Conservation (phyloP, 2,888 invertebrate species). For the Trissolcus brochymenae region DNA sequence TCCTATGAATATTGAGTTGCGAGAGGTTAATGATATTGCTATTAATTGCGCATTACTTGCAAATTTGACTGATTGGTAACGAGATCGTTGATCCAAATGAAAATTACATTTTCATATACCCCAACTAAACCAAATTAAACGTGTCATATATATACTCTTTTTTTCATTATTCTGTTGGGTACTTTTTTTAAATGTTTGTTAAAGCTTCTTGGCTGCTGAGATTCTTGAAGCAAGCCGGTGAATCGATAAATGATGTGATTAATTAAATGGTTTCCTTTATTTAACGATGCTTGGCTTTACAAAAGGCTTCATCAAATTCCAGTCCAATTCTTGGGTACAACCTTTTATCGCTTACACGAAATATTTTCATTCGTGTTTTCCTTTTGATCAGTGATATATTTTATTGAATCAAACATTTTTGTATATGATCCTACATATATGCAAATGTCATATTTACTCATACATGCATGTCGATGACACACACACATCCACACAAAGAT, state of each 20-base stretch:
- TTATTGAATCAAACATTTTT: background rate
- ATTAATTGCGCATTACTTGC: slow-evolving; percentile 66
- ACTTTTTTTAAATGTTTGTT: slow-evolving; percentile 12
- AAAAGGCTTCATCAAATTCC: slow-evolving; percentile 55
- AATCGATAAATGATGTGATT: slow-evolving; percentile 52
- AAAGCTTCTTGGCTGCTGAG: slow-evolving; percentile 22
- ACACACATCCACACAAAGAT: slow-evolving; percentile 31
- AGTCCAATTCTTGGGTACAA: slow-evolving; percentile 34
- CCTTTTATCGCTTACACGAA: background rate
- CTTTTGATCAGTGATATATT: background rate
- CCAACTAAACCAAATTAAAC: too few species aligned
- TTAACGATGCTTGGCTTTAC: slow-evolving; percentile 32
- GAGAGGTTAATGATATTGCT: slow-evolving; percentile 69
- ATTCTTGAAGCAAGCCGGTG: slow-evolving; percentile 4
- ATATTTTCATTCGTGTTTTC: background rate
- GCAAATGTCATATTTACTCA: slow-evolving; percentile 16
- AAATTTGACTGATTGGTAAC: slow-evolving; percentile 29
- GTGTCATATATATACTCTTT: too few species aligned
- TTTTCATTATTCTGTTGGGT: too few species aligned
- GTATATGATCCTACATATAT: slow-evolving; percentile 27
- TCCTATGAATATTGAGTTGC: slow-evolving; percentile 69
- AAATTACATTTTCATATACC: too few species aligned
- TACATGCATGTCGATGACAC: slow-evolving; percentile 34
- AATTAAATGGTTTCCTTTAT: slow-evolving; percentile 57
- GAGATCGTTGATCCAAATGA: slow-evolving; percentile 3